Evolutionary conservation across 2,113 vertebrate species (phyloP).

Genomic region (Hydropotes inermis): DNA sequence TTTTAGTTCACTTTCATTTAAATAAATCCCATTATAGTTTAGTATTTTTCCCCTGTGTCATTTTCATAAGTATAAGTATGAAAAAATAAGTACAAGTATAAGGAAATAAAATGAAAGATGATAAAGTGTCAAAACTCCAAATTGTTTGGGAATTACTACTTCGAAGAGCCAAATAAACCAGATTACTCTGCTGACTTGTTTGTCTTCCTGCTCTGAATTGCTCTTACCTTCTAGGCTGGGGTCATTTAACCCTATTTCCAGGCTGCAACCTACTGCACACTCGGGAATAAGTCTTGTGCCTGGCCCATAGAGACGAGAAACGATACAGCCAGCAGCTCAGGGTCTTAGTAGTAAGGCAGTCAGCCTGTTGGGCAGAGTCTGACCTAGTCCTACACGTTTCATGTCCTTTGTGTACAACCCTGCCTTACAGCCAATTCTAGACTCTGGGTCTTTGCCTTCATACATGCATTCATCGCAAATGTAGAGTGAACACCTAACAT

Average conservation of each 20-base stretch:
- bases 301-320: neutral
- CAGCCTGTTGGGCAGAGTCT: neutral
- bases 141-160: constrained; percentile 12
- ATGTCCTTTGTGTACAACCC: accelerated
- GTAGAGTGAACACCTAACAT: neutral
- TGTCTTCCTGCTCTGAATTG: neutral
- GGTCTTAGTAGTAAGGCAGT: neutral
- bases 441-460: neutral
- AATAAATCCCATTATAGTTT: neutral
- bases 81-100: constrained; percentile 20
- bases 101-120: constrained; percentile 33
- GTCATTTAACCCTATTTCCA: neutral
- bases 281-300: neutral
- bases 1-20: constrained; percentile 4
- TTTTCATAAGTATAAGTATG: constrained; percentile 20
- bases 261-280: neutral
- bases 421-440: neutral
- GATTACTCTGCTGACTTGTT: neutral
- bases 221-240: neutral
- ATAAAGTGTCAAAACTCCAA: constrained; percentile 10
- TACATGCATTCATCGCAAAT: neutral
- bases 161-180: neutral
- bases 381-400: neutral
- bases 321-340: neutral
- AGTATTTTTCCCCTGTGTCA: neutral